Evolutionary conservation across 2,888 invertebrate genomes (phyloP), one percentile per base, ranked within the genome.

Genomic region (Margaritifera margaritifera): DNA sequence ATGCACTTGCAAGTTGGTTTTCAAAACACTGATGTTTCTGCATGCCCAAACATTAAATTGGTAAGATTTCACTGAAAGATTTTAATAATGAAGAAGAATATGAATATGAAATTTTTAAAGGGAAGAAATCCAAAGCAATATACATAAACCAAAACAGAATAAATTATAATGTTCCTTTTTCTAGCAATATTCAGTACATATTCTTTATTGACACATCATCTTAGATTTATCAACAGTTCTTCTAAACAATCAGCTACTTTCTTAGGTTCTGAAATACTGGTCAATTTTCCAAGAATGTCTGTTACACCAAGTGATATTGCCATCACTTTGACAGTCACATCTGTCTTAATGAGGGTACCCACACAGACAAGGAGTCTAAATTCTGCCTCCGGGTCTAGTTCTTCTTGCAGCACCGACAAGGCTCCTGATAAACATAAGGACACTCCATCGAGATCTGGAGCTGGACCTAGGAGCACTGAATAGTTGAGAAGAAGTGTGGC

Each of bases 281-380:
- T 63, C 54, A 82, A 72, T 55, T 77, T 78, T 24, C 73, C 66
- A 8, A 85, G 64, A 11, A 72, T 54, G 74, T 72, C 81, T 66
- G 68, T 80, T 56, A 80, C 74, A 69, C 82, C 84, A 55, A 90
- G 74, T 18, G 88, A 87, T 57, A 87, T 71, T 61, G 87, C 83
- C 62, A 88, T 67, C 50, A 79, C 86, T 57, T 78, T 76, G 50
- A 81, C 68, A 25, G 81, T 80, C 18, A 84, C 82, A 72, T 90
- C 90, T 22, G 84, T 86, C 72, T 85, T 82, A 63, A 91, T 81
- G 22, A 96, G 87, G 0, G 95, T 95, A 61, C 96, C 95, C 51
- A 95, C 89, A 0, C 94, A 94, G 24, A 96, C 94, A 24, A 96
- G 92, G 31, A 92, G 91, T 86, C 96, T 92, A 90, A 93, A 95